Evolutionary conservation across 2,797 vertebrate species (phyloP), one percentile per base, ranked within the genome.

Genomic region (Buphagus erythrorhynchus): DNA sequence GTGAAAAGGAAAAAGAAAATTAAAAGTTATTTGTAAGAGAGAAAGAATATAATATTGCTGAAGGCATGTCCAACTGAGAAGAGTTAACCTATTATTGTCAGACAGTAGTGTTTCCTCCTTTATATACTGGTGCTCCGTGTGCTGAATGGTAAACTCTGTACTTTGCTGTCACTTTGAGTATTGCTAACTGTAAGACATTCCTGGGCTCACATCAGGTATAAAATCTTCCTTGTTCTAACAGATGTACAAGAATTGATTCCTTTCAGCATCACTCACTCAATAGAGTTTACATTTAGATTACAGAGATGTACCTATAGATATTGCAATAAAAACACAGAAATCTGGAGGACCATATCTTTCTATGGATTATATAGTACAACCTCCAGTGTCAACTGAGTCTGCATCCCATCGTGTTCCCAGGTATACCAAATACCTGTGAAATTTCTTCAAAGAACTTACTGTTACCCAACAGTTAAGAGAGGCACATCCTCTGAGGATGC

Each of bases 391-490:
- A 68, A 17, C 2, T 48, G 40, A 81, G 18, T 43, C n/a, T 84
- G 36, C 42, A 58, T 5, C 7, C 33, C 26, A 42, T 19, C 0
- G 0, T 84, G 18, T 12, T 80, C 11, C 5, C 15, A 61, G 9
- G 7, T 46, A 10, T 38, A 72, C 10, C 26, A 72, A 76, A 54
- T 63, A 65, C 11, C 17, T 68, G 12, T 75, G 28, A 26, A 68
- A 81, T 46, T 72, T 75, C 26, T 26, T 84, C 1, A 2, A 13
- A 86, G 28, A 77, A 43, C 12, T 61, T 61, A 13, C 12, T 71
- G 11, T 22, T 73, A n/a, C 45, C 21, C 28, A 66, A n/a, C 5
- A 62, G 21, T 6, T 15, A 42, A 62, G 33, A 36, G 6, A 72
- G 4, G 7, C 19, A 79, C 18, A 73, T 63, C 5, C 4, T 74